A percentile compares a stretch with the other conserved stretches of the same genome.
These are phyloP conservation scores for Falcunculus frontatus DNA, from an alignment of 2,113 vertebrate genomes.

Conservation along the genomic window DNA sequence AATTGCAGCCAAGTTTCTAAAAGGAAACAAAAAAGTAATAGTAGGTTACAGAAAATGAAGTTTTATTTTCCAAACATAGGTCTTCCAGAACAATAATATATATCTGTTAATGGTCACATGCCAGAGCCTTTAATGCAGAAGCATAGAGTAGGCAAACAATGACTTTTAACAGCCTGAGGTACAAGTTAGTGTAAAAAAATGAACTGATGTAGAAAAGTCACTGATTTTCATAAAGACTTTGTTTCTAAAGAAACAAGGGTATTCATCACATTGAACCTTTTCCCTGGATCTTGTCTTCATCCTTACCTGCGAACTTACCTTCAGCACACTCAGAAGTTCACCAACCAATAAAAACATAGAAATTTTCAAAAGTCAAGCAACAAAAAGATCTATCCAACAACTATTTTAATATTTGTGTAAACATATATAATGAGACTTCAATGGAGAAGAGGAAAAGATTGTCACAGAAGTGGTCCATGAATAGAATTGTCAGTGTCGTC, in stretches of 20 bases:
- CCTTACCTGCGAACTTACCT: conserved; percentile 39
- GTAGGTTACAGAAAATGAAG: conserved; percentile 62
- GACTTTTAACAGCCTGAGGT: conserved; percentile 49
- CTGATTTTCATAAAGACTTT: conserved; percentile 32
- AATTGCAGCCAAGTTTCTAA: conserved; percentile 76
- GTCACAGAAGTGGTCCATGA: neutral
- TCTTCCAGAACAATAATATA: conserved; percentile 22
- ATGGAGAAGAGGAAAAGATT: neutral
- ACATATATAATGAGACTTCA: neutral
- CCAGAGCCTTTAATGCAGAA: conserved; percentile 43
- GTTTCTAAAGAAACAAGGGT: conserved; percentile 50
- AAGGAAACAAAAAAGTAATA: conserved; percentile 66
- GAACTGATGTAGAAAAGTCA: conserved; percentile 13
- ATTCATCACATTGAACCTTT: conserved; percentile 50
- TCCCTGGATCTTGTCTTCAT: conserved; percentile 3
- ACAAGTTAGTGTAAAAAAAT: conserved; percentile 39
- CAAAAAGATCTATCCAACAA: neutral
- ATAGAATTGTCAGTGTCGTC: neutral
- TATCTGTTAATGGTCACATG: neutral
- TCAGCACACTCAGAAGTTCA: neutral
- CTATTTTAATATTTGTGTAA: conserved; percentile 7
- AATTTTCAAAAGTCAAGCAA: neutral
- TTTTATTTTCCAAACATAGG: conserved; percentile 60
- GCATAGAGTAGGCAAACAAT: neutral
- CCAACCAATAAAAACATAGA: neutral